These are phyloP conservation scores for Musca domestica DNA, from an alignment of 1,140 invertebrate genomes.

Conservation along the genomic window DNA sequence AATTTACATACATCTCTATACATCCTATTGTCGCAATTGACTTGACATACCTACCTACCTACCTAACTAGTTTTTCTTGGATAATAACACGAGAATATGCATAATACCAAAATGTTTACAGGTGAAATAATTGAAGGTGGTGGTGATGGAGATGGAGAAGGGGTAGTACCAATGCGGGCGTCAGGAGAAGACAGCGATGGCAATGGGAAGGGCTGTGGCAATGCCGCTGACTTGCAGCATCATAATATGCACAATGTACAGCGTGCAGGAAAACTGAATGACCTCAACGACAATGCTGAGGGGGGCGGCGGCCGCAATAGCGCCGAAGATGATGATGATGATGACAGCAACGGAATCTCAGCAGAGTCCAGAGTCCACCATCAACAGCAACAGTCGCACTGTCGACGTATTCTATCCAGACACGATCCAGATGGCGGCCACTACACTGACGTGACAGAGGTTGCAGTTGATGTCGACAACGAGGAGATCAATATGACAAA, in stretches of 20 bases:
- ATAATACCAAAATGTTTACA: conserved; percentile 53
- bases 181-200: conserved; percentile 17
- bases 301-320: not conserved
- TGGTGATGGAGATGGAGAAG: conserved; percentile 7
- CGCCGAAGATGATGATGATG: conserved; percentile 24
- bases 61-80: conserved; percentile 12
- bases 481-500: conserved; percentile 33
- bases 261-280: not conserved
- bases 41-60: not conserved
- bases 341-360: not conserved
- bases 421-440: conserved; percentile 13
- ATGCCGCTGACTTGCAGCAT: not conserved
- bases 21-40: not conserved
- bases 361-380: no score
- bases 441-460: conserved; percentile 11
- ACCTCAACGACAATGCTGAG: not conserved
- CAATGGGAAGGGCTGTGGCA: not conserved
- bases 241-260: conserved; percentile 14
- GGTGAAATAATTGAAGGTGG: conserved; percentile 29
- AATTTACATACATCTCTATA: no score
- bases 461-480: conserved; percentile 24
- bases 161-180: not conserved
- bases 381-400: not conserved
- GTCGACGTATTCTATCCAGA: not conserved
- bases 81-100: conserved; percentile 37